Evolutionary conservation across 2,888 invertebrate species (phyloP).

Genomic region (Caenorhabditis wallacei): DNA sequence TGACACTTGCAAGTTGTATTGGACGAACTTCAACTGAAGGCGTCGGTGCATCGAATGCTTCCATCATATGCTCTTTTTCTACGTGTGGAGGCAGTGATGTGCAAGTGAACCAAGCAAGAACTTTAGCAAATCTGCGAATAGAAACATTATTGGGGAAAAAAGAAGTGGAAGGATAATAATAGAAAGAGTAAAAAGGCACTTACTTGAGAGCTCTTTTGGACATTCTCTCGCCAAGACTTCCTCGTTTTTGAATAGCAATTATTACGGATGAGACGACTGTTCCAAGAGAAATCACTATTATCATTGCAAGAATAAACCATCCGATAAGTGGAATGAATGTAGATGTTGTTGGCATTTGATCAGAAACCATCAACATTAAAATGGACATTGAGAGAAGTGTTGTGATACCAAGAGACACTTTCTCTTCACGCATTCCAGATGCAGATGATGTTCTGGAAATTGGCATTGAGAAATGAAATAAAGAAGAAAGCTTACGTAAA

Average conservation of each 20-base stretch:
- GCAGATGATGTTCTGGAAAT: conserved; percentile 83
- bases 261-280: conserved; percentile 85
- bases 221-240: conserved; percentile 80
- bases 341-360: conserved; percentile 85
- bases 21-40: conserved; percentile 70
- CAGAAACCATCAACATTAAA: conserved; percentile 85
- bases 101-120: conserved; percentile 79
- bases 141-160: background rate
- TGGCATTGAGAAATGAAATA: too few species aligned
- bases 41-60: conserved; percentile 71
- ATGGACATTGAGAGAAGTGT: conserved; percentile 85
- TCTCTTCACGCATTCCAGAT: conserved; percentile 84
- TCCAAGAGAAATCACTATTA: conserved; percentile 85
- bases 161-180: conserved; percentile 6
- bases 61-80: conserved; percentile 75
- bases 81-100: conserved; percentile 81
- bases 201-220: conserved; percentile 74
- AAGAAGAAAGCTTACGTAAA: conserved; percentile 82
- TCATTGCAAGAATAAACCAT: conserved; percentile 85
- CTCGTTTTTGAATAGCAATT: conserved; percentile 84
- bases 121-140: conserved; percentile 71
- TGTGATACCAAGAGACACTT: conserved; percentile 85
- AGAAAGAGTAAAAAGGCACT: conserved; percentile 19
- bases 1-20: conserved; percentile 53
- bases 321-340: conserved; percentile 85